Evolutionary conservation across 2,113 vertebrate species (phyloP), one percentile per base, ranked within the genome.

Genomic region (Myodes glareolus): DNA sequence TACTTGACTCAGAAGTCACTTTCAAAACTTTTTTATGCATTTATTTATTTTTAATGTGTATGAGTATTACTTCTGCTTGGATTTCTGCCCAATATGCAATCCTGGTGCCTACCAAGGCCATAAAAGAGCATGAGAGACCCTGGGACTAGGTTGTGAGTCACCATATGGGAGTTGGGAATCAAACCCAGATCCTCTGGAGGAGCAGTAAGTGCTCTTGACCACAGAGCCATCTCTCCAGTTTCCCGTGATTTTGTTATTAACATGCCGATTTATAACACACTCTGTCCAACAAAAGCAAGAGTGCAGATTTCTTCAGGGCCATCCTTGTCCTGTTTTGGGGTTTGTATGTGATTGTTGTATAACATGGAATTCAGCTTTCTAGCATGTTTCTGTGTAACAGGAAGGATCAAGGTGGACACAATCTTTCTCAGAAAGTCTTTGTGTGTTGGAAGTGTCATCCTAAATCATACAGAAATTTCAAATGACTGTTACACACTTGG

Each of bases 351-450:
- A 55, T 7, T 70, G 4, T 21, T 92, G 39, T 47, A 29, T 3
- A 2, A 31, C 7, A 31, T 31, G 12, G 33, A 52, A 31, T 95
- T 96, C 42, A 72, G 82, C 33, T 65, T 68, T 68, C 89, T 90
- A 72, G 19, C 88, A 85, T 11, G 25, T 23, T 3, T 42, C 0
- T 75, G 45, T 89, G 9, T 84, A 77, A 75, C 33, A 87, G 50
- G 80, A 90, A 67, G 14, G 80, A 80, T 80, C 50, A 29, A 73
- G 68, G 87, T 14, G 9, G 0, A 14, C 21, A 52, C 25, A 47
- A 73, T 63, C 36, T 84, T 85, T 96, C 29, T 58, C 55, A 94
- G 31, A 58, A 76, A 50, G n/a, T 52, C 42, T 91, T 88, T 92
- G 16, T 94, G 36, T 82, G 42, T n/a, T 61, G 75, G 45, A 97